phyloP scores from a whole-genome alignment of 1,140 invertebrate species.

The Drosophila busckii region DNA sequence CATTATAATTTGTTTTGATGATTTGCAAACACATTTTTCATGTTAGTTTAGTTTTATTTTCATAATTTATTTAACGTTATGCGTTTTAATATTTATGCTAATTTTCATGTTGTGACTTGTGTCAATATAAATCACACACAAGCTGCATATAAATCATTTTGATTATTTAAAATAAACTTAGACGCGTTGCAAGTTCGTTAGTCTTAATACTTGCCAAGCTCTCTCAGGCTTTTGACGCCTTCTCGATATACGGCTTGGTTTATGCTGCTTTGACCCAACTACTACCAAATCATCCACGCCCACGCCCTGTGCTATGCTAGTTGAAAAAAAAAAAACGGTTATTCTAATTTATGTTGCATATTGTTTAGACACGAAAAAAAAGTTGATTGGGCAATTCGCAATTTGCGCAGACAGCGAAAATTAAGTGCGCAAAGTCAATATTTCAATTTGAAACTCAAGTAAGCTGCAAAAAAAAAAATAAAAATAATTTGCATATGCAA shows the following conservation, averaged over 20 bases:
- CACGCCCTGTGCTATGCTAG: constrained; percentile 17
- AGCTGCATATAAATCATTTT: no score
- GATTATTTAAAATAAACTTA: no score
- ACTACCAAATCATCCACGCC: constrained; percentile 34
- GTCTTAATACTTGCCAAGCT: no score
- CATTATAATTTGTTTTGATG: no score
- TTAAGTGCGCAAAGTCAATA: constrained; percentile 75
- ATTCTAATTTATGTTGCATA: constrained; percentile 72
- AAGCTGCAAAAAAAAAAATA: constrained; percentile 10
- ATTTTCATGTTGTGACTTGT: no score
- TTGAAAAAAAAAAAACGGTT: constrained; percentile 24
- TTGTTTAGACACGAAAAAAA: constrained; percentile 37
- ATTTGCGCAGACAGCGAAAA: constrained; percentile 61
- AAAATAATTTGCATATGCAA: constrained; percentile 51
- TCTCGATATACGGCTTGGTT: constrained; percentile 14
- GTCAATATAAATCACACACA: no score
- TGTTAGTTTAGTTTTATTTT: no score
- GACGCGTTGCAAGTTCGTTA: no score
- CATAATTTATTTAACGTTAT: no score
- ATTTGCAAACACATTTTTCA: no score
- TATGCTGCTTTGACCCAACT: constrained; percentile 17
- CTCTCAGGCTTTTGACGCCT: constrained; percentile 6
- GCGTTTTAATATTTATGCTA: no score
- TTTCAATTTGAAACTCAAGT: constrained; percentile 54
- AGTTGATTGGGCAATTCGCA: constrained; percentile 65